Evolutionary conservation across 2,113 vertebrate genomes (phyloP), one percentile per base, ranked within the genome.

Genomic region (Hymenochirus boettgeri): DNA sequence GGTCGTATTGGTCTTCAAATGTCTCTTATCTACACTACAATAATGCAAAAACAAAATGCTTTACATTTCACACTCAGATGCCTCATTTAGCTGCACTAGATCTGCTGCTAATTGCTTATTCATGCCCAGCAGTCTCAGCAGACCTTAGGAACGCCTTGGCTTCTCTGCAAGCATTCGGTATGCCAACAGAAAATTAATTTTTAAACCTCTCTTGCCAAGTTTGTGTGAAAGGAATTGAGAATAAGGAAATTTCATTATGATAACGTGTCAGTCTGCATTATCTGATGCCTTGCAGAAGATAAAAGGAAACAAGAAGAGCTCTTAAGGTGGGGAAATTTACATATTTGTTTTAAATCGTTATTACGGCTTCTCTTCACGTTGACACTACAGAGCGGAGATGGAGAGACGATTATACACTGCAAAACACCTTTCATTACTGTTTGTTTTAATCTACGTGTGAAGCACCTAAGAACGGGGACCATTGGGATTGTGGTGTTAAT

Each of bases 141-240:
- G 64, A 56, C 58, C 64, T 47, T 52, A 51, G 39, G 57, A 51
- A 58, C 55, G 64, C 56, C 33, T 52, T 56, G 9, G 55, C 64
- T 52, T 52, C 64, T 51, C 64, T 26, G 39, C 56, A 59, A 46
- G 54, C 56, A 52, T 56, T 33, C 64, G 4, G 46, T 67, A 67
- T 67, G 64, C 64, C 64, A 67, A 67, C 58, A 35, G 64, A 67
- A 67, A 67, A 67, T 67, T 67, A 67, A 67, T 67, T 67, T 67
- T 67, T 67, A 59, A 67, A 67, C 64, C 64, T 52, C 64, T 59
- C 64, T 67, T 33, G 56, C 55, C 64, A 67, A 67, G 64, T 67
- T 59, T 55, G 58, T 46, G 58, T 46, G 59, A 52, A 67, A 67
- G 64, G 46, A 67, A 67, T 59, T 67, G 31, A 67, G 59, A 67